Conservation (phyloP, 2,888 invertebrate species). For the Tanytarsus gracilentus region DNA sequence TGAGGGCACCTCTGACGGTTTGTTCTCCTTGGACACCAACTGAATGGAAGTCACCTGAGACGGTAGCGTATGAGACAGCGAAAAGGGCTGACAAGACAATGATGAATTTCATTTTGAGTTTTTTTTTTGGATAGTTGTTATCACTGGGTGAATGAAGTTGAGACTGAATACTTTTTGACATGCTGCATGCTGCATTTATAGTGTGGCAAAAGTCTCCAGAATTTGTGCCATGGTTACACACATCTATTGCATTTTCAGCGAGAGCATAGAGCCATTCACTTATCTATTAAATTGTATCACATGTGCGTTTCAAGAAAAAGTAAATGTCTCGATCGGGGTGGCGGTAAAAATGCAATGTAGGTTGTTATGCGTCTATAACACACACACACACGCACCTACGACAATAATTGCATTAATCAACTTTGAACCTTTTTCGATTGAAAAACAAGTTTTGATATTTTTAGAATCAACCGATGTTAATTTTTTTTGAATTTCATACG, state of each 20-base stretch:
- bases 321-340: neutral
- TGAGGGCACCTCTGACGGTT: slow-evolving; percentile 37
- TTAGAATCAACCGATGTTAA: too few relatives aligned
- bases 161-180: neutral
- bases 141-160: neutral
- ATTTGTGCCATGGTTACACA: slow-evolving; percentile 28
- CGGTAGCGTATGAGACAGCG: slow-evolving; percentile 14
- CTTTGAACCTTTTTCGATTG: too few relatives aligned
- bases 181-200: slow-evolving; percentile 18
- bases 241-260: neutral
- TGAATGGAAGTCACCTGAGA: slow-evolving; percentile 20
- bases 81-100: slow-evolving; percentile 19
- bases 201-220: neutral
- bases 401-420: too few relatives aligned
- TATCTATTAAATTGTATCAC: neutral
- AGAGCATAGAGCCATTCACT: neutral
- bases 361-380: too few relatives aligned
- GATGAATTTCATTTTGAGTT: slow-evolving; percentile 22
- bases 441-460: too few relatives aligned
- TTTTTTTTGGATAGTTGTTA: neutral
- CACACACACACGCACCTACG: too few relatives aligned
- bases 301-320: neutral
- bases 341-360: too few relatives aligned
- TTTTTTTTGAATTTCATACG: too few relatives aligned
- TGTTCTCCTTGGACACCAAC: slow-evolving; percentile 23